Percentiles rank a stretch among this genome's conserved stretches.
These are phyloP conservation scores for Ophion ventricosus DNA, from an alignment of 2,888 invertebrate genomes.

Conservation along the genomic window DNA sequence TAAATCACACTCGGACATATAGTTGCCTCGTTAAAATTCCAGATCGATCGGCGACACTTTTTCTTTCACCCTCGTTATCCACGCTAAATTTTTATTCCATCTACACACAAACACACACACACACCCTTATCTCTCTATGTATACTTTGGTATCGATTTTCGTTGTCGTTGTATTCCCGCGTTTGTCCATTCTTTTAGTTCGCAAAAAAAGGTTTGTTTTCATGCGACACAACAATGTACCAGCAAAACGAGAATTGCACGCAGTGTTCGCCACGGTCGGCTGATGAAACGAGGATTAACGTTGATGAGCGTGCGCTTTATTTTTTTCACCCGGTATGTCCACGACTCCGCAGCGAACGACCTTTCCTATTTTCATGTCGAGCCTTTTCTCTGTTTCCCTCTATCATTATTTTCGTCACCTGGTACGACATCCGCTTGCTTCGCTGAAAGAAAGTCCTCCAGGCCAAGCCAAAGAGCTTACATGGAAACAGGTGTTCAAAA, in stretches of 20 bases:
- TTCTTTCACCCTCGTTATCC: conserved; percentile 50
- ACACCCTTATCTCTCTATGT: conserved; percentile 12
- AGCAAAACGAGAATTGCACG: conserved; percentile 29
- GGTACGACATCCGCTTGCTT: conserved; percentile 1
- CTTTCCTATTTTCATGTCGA: conserved; percentile 45
- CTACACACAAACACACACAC: neutral
- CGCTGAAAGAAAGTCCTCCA: neutral
- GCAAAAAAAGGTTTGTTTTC: conserved; percentile 43
- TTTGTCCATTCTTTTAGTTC: conserved; percentile 47
- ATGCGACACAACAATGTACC: conserved; percentile 6
- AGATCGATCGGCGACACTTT: conserved; percentile 35
- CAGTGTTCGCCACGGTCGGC: conserved; percentile 35
- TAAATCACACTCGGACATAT: conserved; percentile 24
- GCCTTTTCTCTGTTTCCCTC: neutral
- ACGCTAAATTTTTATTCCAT: conserved; percentile 50
- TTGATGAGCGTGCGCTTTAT: conserved; percentile 49
- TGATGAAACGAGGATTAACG: conserved; percentile 62
- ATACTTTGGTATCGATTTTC: neutral
- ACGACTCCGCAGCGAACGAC: neutral
- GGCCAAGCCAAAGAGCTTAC: too few relatives aligned
- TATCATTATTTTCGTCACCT: conserved; percentile 10
- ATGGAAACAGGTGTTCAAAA: too few relatives aligned
- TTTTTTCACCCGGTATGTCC: conserved; percentile 12
- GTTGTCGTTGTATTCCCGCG: conserved; percentile 38
- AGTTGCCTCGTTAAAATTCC: conserved; percentile 57